Conservation (phyloP, 2,888 invertebrate genomes). For the Leptinotarsa haldemani region DNA sequence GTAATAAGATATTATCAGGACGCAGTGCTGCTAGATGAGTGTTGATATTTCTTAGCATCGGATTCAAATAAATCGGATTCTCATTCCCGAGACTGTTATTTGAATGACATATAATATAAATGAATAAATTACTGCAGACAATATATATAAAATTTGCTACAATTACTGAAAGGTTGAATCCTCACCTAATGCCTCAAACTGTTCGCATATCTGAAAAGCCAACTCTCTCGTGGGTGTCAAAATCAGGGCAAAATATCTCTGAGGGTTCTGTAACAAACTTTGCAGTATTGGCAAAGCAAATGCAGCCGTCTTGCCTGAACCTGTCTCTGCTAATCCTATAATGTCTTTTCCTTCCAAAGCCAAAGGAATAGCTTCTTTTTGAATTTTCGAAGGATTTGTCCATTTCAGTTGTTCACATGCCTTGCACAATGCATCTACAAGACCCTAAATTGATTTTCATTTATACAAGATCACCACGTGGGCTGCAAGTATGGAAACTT, state of each 20-base stretch:
- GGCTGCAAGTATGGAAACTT: constrained; percentile 55
- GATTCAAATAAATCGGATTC: no score
- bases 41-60: no score
- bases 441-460: constrained; percentile 73
- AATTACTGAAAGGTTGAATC: no score
- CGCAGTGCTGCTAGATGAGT: no score
- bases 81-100: no score
- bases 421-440: constrained; percentile 90
- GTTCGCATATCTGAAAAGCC: constrained; percentile 98
- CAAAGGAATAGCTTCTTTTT: constrained; percentile 91
- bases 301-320: constrained; percentile 97
- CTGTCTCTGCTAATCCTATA: constrained; percentile 80
- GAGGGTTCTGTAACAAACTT: constrained; percentile 88
- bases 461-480: constrained; percentile 25
- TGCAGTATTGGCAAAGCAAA: constrained; percentile 97
- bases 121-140: not conserved
- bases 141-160: no score
- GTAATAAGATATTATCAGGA: no score
- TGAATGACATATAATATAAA: not conserved
- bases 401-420: constrained; percentile 94
- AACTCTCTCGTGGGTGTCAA: constrained; percentile 97
- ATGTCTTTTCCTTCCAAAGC: constrained; percentile 86
- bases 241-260: constrained; percentile 92
- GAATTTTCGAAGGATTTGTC: constrained; percentile 95
- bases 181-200: constrained; percentile 94